These are phyloP conservation scores for Mylabris phalerata DNA, from an alignment of 1,140 invertebrate species.

Conservation along the genomic window DNA sequence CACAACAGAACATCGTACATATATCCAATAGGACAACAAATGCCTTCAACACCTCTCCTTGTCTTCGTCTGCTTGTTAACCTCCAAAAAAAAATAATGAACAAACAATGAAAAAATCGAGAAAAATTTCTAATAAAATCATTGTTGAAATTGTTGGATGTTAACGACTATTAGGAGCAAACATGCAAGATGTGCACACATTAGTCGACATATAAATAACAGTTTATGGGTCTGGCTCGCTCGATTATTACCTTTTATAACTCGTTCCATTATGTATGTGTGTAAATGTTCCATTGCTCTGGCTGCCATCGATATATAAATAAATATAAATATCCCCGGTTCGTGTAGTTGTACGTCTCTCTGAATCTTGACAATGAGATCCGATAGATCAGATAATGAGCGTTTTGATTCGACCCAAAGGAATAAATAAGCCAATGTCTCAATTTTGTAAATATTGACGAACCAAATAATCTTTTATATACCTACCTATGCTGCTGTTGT, in stretches of 20 bases:
- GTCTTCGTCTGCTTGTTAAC: not conserved
- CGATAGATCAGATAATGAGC: slow-evolving; percentile 32
- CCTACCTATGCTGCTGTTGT: too few relatives aligned
- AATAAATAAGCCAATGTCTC: slow-evolving; percentile 34
- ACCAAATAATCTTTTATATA: too few relatives aligned
- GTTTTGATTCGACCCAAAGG: slow-evolving; percentile 29
- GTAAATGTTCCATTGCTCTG: not conserved
- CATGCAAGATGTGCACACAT: slow-evolving; percentile 18
- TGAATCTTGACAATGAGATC: slow-evolving; percentile 14
- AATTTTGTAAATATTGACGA: slow-evolving; percentile 18
- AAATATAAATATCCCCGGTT: not conserved
- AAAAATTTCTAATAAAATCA: not conserved
- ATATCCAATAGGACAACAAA: not conserved
- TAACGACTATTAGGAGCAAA: slow-evolving; percentile 14
- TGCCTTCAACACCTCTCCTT: not conserved
- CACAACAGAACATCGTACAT: not conserved
- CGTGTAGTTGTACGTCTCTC: slow-evolving; percentile 1
- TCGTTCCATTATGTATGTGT: slow-evolving; percentile 5
- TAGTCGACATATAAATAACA: slow-evolving; percentile 17
- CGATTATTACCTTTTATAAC: slow-evolving; percentile 22
- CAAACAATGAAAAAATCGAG: not conserved
- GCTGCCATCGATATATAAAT: slow-evolving; percentile 12
- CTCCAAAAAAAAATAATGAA: not conserved
- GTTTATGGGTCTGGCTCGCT: slow-evolving; percentile 19
- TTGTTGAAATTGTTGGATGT: not conserved